Evolutionary conservation across 2,113 vertebrate genomes (phyloP).

Genomic region (Serinus canaria): DNA sequence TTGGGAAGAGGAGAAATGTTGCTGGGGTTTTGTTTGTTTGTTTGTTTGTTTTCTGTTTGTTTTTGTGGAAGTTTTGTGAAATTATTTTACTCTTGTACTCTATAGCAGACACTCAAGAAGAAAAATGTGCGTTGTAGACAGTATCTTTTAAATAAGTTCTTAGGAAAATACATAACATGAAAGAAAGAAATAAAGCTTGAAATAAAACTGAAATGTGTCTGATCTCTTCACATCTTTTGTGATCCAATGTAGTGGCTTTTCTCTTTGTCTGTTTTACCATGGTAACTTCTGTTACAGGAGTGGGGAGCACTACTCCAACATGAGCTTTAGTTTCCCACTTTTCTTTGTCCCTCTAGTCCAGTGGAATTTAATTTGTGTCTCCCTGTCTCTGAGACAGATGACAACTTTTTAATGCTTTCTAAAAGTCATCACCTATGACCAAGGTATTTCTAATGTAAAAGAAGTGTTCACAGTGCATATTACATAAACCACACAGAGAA

Average conservation of each 20-base stretch:
- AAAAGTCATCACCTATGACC: not conserved
- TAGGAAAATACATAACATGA: not conserved
- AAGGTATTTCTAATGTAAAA: not conserved
- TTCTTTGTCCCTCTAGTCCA: not conserved
- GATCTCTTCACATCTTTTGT: not conserved
- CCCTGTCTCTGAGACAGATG: not conserved
- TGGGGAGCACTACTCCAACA: not conserved
- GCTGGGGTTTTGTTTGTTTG: not conserved
- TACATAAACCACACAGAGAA: not conserved
- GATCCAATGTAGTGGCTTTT: not conserved
- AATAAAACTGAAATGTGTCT: not conserved
- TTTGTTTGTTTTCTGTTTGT: not conserved
- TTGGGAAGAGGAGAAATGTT: not conserved
- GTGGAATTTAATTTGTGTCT: not conserved
- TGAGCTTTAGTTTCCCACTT: not conserved
- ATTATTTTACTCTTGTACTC: not conserved
- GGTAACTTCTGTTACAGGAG: not conserved
- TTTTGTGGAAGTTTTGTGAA: not conserved
- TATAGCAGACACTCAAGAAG: not conserved
- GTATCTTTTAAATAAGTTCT: not conserved
- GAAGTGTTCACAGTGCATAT: not conserved
- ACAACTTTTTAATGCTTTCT: not conserved
- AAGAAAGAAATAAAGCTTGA: slow-evolving; percentile 15
- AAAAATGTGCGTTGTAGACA: not conserved
- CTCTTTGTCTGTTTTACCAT: not conserved